phyloP scores from a whole-genome alignment of 2,888 invertebrate species.

The Ichneumoninae sp. region DNA sequence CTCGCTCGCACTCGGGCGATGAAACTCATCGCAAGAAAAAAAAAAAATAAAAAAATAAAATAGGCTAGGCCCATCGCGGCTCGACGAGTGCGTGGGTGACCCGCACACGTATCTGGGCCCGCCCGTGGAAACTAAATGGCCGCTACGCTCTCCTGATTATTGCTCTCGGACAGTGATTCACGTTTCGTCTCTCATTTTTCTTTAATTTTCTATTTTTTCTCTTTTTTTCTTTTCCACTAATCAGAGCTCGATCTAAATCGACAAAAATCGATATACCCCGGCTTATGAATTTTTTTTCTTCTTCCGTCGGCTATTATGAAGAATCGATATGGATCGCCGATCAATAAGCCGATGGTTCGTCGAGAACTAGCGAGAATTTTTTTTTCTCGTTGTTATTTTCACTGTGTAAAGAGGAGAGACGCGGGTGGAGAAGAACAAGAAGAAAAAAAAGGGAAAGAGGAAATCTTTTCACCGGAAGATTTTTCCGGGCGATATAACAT shows the following conservation, averaged over 20 bases:
- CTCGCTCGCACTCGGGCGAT: conserved; percentile 65
- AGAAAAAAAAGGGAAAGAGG: conserved; percentile 35
- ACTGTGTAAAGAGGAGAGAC: conserved; percentile 14
- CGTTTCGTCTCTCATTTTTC: conserved; percentile 28
- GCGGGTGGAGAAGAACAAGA: conserved; percentile 3
- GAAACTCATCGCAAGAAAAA: conserved; percentile 39
- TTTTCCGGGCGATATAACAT: conserved; percentile 67
- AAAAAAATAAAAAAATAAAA: conserved; percentile 70
- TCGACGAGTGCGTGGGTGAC: conserved; percentile 65
- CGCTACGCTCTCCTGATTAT: conserved; percentile 47
- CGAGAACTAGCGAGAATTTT: conserved; percentile 57
- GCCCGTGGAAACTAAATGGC: conserved; percentile 61
- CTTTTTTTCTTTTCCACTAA: neutral
- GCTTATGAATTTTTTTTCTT: neutral
- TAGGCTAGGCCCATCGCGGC: conserved; percentile 78
- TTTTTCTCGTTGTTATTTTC: conserved; percentile 24
- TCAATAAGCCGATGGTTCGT: conserved; percentile 57
- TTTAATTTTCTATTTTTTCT: neutral
- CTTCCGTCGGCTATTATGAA: conserved; percentile 41
- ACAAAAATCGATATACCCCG: conserved; percentile 27
- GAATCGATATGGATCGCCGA: conserved; percentile 63
- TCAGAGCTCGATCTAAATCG: neutral
- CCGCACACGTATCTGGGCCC: conserved; percentile 55
- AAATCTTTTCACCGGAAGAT: conserved; percentile 66
- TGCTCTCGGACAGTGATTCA: conserved; percentile 36